phyloP scores from a whole-genome alignment of 1,140 invertebrate genomes.

The Medauroidea extradentata region DNA sequence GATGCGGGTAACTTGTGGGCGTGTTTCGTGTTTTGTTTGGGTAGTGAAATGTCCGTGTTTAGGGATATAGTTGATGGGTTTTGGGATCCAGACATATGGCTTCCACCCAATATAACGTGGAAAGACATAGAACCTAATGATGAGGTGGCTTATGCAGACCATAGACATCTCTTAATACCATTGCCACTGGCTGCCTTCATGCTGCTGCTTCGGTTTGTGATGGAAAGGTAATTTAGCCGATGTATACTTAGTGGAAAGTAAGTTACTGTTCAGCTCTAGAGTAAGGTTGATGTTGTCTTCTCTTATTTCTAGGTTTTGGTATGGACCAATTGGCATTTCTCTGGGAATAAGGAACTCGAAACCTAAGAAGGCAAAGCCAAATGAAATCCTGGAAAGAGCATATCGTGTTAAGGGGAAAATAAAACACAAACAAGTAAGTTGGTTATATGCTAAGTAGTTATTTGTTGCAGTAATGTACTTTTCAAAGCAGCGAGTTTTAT shows the following conservation, averaged over 20 bases:
- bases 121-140: conserved; percentile 74
- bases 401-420: conserved; percentile 7
- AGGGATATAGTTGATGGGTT: conserved; percentile 53
- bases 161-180: conserved; percentile 77
- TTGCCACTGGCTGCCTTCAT: conserved; percentile 73
- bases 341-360: conserved; percentile 12
- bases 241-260: too few species aligned
- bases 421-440: conserved; percentile 13
- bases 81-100: conserved; percentile 80
- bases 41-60: not conserved
- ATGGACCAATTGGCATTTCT: conserved; percentile 9
- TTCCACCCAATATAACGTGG: conserved; percentile 88
- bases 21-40: too few species aligned
- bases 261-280: too few species aligned
- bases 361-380: conserved; percentile 6
- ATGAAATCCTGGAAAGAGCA: conserved; percentile 7
- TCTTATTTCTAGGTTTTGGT: conserved; percentile 11
- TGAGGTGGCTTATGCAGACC: conserved; percentile 72
- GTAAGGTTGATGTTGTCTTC: too few species aligned
- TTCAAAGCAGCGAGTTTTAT: too few species aligned
- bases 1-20: not conserved
- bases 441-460: too few species aligned
- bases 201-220: conserved; percentile 63
- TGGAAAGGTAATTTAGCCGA: conserved; percentile 68
- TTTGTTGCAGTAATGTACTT: too few species aligned